Percentiles rank a stretch among this genome's conserved stretches.
These are phyloP conservation scores for Caenorhabditis afra DNA, from an alignment of 2,888 invertebrate species.

Conservation along the genomic window DNA sequence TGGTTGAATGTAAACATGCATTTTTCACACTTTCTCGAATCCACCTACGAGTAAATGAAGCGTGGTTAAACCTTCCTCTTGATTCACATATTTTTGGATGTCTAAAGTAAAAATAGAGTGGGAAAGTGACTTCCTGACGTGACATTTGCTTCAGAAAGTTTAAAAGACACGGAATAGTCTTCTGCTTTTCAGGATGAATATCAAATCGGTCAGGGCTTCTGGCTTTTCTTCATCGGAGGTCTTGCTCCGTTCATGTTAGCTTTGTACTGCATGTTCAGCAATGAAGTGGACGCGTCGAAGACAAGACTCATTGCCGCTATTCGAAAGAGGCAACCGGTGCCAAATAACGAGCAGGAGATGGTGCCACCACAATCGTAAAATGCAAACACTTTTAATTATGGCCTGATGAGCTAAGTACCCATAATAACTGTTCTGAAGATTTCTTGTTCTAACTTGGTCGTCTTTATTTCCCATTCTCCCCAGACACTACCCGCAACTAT, in stretches of 20 bases:
- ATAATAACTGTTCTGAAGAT: background rate
- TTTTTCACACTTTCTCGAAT: conserved; percentile 20
- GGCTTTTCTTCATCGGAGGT: conserved; percentile 45
- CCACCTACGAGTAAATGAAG: conserved; percentile 26
- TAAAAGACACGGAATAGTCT: background rate
- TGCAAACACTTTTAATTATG: too few relatives aligned
- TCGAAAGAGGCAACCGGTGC: conserved; percentile 1
- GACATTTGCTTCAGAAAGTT: background rate
- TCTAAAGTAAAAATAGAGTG: conserved; percentile 22
- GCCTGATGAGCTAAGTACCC: background rate
- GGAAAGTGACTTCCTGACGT: background rate
- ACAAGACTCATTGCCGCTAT: background rate
- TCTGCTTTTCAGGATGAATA: conserved; percentile 21
- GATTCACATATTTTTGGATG: conserved; percentile 28
- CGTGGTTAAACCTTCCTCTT: conserved; percentile 6
- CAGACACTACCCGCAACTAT: background rate
- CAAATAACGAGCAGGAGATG: conserved; percentile 18
- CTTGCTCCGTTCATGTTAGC: conserved; percentile 24
- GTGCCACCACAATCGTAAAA: background rate
- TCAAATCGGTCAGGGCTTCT: conserved; percentile 29
- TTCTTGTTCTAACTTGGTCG: background rate
- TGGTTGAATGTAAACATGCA: conserved; percentile 8
- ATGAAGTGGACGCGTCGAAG: conserved; percentile 23
- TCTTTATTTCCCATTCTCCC: background rate
- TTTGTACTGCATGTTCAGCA: conserved; percentile 18